These are phyloP conservation scores for Drosophila navojoa DNA, from an alignment of 1,140 invertebrate species.

Conservation along the genomic window DNA sequence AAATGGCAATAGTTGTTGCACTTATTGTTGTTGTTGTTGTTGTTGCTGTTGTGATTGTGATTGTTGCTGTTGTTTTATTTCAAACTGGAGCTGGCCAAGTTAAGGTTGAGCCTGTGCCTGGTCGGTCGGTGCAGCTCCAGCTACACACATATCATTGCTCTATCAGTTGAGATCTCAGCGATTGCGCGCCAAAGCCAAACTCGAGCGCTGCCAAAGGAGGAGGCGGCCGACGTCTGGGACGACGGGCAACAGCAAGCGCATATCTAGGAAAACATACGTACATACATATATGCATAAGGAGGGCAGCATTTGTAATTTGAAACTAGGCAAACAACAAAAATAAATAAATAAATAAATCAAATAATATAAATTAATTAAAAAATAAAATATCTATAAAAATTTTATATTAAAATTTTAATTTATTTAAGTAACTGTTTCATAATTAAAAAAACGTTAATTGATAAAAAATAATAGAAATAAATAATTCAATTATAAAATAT, in stretches of 20 bases:
- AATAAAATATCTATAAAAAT: no score
- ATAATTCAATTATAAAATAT: no score
- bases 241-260: constrained; percentile 31
- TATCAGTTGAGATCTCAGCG: constrained; percentile 79
- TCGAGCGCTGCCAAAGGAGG: constrained; percentile 35
- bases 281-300: constrained; percentile 11
- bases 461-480: no score
- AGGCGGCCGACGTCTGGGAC: constrained; percentile 40
- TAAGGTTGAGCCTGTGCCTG: constrained; percentile 36
- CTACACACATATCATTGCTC: constrained; percentile 77
- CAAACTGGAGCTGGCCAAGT: constrained; percentile 70
- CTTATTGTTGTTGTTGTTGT: constrained; percentile 20
- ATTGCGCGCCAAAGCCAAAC: constrained; percentile 53
- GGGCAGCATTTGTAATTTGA: constrained; percentile 11
- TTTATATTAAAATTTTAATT: no score
- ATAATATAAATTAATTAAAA: no score
- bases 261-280: constrained; percentile 39
- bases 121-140: constrained; percentile 41
- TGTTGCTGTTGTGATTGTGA: not conserved
- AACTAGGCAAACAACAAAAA: not conserved
- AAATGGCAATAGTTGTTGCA: constrained; percentile 60
- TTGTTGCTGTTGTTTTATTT: constrained; percentile 20
- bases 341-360: no score
- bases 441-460: no score
- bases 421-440: no score